A percentile compares a stretch with the other conserved stretches of the same genome.
Evolutionary conservation across 2,797 vertebrate species (phyloP).

Genomic region (Anguilla obscura): DNA sequence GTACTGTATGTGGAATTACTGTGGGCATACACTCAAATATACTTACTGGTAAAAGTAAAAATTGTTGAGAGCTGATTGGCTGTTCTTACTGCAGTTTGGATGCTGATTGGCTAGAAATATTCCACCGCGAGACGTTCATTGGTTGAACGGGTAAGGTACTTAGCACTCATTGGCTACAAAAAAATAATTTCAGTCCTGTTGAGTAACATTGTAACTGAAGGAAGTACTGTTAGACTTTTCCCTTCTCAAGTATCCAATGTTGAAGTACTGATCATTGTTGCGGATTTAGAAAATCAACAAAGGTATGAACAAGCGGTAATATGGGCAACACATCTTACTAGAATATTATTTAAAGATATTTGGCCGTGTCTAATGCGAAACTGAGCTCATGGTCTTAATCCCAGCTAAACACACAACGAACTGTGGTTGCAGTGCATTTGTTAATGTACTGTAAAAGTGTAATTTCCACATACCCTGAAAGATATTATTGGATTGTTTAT

Average conservation of each 20-base stretch:
- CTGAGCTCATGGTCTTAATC: slow-evolving; percentile 7
- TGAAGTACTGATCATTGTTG: slow-evolving; percentile 5
- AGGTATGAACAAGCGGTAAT: slow-evolving; percentile 21
- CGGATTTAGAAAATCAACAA: slow-evolving; percentile 29
- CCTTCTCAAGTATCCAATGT: slow-evolving; percentile 29
- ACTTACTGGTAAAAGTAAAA: not conserved
- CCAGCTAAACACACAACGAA: slow-evolving; percentile 6
- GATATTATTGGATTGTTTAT: not conserved
- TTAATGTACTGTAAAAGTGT: not conserved
- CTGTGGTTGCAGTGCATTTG: not conserved
- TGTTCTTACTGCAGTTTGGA: not conserved
- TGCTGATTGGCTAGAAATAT: slow-evolving; percentile 18
- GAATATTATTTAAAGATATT: not conserved
- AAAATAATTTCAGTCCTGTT: not conserved
- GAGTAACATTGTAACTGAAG: slow-evolving; percentile 41
- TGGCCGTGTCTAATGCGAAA: not conserved
- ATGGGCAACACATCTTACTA: not conserved
- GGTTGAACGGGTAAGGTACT: slow-evolving; percentile 20
- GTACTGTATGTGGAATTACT: not conserved
- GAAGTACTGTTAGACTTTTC: slow-evolving; percentile 45
- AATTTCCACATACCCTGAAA: slow-evolving; percentile 4
- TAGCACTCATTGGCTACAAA: slow-evolving; percentile 44
- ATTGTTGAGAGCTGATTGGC: not conserved
- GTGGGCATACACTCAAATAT: not conserved
- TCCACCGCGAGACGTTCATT: slow-evolving; percentile 27